Evolutionary conservation across 2,113 vertebrate species (phyloP).

Genomic region (Alouatta palliata): DNA sequence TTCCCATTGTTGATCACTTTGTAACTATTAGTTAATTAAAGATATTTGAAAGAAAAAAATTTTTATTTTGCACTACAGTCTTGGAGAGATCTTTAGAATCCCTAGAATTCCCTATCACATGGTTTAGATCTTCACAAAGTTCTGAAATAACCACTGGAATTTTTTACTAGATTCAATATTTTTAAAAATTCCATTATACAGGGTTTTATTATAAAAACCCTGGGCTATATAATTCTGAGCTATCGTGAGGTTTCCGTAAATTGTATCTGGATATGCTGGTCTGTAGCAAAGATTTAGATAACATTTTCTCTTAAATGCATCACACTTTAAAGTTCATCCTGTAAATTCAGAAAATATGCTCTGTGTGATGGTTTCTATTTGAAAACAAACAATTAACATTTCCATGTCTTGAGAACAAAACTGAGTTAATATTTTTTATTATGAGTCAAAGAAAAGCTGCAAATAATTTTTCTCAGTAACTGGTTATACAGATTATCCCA

Average conservation of each 20-base stretch:
- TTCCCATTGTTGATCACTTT: neutral
- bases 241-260: constrained; percentile 10
- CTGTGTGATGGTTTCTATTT: constrained; percentile 26
- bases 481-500: constrained; percentile 30
- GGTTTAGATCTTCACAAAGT: constrained; percentile 7
- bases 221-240: neutral
- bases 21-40: neutral
- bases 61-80: neutral
- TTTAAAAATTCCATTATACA: neutral
- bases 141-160: neutral
- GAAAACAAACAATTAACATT: constrained; percentile 41
- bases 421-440: constrained; percentile 11
- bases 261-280: constrained; percentile 25
- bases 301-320: constrained; percentile 15
- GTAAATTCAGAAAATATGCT: constrained; percentile 57
- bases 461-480: constrained; percentile 46
- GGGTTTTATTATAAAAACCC: neutral
- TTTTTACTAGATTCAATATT: constrained; percentile 14
- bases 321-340: neutral
- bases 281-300: constrained; percentile 18
- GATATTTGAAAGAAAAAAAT: neutral
- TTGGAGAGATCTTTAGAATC: neutral
- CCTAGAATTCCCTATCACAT: neutral
- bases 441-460: constrained; percentile 5
- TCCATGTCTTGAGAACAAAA: constrained; percentile 31